phyloP scores from a whole-genome alignment of 2,888 invertebrate genomes.

The Zygaena filipendulae region DNA sequence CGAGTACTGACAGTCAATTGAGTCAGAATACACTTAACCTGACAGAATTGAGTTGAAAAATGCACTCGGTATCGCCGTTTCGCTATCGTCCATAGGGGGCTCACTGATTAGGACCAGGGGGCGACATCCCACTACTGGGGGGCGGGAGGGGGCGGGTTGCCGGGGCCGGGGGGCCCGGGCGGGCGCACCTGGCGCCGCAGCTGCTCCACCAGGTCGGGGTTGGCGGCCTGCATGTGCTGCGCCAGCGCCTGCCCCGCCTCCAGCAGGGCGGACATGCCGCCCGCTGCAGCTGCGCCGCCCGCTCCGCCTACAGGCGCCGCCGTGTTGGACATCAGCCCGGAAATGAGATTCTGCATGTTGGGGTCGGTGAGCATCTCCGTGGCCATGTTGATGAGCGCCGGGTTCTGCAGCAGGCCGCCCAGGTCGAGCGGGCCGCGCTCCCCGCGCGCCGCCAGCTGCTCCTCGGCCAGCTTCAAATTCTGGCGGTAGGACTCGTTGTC shows the following conservation, averaged over 20 bases:
- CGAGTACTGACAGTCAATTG: too few relatives aligned
- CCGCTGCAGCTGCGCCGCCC: constrained; percentile 17
- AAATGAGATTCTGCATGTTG: constrained; percentile 80
- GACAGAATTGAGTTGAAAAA: too few relatives aligned
- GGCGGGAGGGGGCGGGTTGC: constrained; percentile 25
- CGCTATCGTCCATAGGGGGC: too few relatives aligned
- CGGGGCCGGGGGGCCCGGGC: constrained; percentile 30
- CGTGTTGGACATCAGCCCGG: constrained; percentile 61
- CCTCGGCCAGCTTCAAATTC: constrained; percentile 86
- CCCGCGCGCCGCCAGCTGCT: constrained; percentile 73
- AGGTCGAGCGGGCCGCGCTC: constrained; percentile 70
- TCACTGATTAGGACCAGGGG: too few relatives aligned
- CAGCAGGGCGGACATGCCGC: constrained; percentile 47
- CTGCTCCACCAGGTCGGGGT: constrained; percentile 86
- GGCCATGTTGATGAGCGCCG: constrained; percentile 86
- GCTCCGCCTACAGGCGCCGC: constrained; percentile 20
- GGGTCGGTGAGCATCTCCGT: constrained; percentile 88
- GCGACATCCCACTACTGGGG: too few relatives aligned
- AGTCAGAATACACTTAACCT: too few relatives aligned
- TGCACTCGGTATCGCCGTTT: too few relatives aligned
- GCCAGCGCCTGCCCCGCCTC: constrained; percentile 84
- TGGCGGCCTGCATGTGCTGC: constrained; percentile 81
- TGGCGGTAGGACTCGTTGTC: constrained; percentile 90
- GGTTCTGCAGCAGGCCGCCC: constrained; percentile 79
- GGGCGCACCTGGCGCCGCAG: constrained; percentile 75